phyloP scores from a whole-genome alignment of 2,888 invertebrate species.

The Maniola hyperantus region DNA sequence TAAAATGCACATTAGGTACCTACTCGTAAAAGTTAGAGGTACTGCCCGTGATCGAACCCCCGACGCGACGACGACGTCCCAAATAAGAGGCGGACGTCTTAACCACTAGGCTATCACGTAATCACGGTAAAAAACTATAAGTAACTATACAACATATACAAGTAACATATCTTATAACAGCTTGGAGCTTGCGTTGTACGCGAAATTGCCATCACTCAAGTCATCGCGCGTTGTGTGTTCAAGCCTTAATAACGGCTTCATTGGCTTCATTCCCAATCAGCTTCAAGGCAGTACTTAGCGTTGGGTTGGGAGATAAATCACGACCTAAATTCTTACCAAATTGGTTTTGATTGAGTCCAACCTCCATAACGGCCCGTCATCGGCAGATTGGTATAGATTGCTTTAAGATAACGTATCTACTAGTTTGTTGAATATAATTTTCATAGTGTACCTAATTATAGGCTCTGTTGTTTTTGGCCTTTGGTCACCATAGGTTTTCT shows the following conservation, averaged over 20 bases:
- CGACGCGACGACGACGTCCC: too few relatives aligned
- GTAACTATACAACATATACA: too few relatives aligned
- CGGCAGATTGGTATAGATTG: slow-evolving; percentile 31
- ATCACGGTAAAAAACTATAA: too few relatives aligned
- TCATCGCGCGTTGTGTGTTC: neutral
- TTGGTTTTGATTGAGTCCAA: slow-evolving; percentile 46
- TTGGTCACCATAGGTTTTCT: neutral
- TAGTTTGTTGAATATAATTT: neutral
- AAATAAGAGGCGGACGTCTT: too few relatives aligned
- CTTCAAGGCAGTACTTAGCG: slow-evolving; percentile 44
- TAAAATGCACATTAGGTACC: too few relatives aligned
- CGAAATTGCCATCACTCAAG: neutral
- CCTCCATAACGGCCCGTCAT: slow-evolving; percentile 25
- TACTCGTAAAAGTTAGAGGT: too few relatives aligned
- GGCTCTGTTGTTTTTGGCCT: neutral
- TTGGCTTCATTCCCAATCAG: slow-evolving; percentile 56
- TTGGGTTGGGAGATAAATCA: slow-evolving; percentile 40
- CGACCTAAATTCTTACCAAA: slow-evolving; percentile 53
- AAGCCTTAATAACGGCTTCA: slow-evolving; percentile 41
- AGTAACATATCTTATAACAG: too few relatives aligned
- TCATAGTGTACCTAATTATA: neutral
- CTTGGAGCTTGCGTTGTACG: neutral
- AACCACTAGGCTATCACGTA: too few relatives aligned
- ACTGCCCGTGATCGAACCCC: too few relatives aligned
- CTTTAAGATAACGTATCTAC: slow-evolving; percentile 23